Evolutionary conservation across 2,888 invertebrate species (phyloP), one percentile per base, ranked within the genome.

Genomic region (Thecocarcelia acutangulata): DNA sequence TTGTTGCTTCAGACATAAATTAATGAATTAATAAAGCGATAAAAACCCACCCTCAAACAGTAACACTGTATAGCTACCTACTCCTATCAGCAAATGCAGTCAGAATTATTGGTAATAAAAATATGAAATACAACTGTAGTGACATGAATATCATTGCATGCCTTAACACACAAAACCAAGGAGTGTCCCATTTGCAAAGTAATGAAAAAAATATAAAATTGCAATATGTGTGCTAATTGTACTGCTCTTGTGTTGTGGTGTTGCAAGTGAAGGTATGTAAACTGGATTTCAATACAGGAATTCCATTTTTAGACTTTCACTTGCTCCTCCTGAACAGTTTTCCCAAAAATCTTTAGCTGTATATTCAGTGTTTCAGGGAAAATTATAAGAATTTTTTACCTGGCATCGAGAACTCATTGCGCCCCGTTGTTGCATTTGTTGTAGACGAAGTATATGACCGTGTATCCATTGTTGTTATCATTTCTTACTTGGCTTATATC

Each of bases 381-480:
- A 46, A 37, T 37, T 17, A 9, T 42, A 44, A 8, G 6, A 8
- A 33, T 33, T 6, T 37, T 86, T 87, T 89, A 90, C 90, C 90
- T 90, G 90, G 89, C 86, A 87, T 88, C 81, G 89, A 87, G 86
- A 90, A 90, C 85, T 90, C 90, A 86, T 88, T 89, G 83, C 89
- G 87, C 83, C 88, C 87, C 76, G 86, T 85, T 56, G 86, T 70
- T 28, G 78, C 74, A 9, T 52, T 59, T 33, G 73, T 74, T 6
- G 63, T 54, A 21, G 81, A 73, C 69, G 82, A 78, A 66, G 82
- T 82, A 84, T 90, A 90, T 77, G 90, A 90, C 85, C 90, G 88
- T 86, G 89, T 90, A 86, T 91, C 90, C 90, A 90, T 90, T 85
- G 90, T 87, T 86, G 89, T 88, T 72, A 90, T 88, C 90, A 90